Conservation (phyloP, 1,140 invertebrate species). For the Leptopilina clavipes region DNA sequence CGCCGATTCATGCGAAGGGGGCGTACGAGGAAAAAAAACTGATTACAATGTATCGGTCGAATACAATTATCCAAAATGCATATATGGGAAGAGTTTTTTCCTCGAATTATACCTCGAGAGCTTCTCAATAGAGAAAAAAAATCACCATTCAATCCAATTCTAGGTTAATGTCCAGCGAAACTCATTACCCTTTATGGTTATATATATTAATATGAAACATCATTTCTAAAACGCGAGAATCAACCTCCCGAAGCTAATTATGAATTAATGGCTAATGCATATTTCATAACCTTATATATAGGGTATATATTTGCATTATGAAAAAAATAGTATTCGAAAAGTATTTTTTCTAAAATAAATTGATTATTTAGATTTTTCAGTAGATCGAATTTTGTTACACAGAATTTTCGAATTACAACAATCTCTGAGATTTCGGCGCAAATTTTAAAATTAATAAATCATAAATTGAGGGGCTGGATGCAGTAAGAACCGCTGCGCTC, state of each 20-base stretch:
- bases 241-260: background rate
- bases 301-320: background rate
- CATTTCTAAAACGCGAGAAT: conserved; percentile 25
- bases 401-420: too few relatives aligned
- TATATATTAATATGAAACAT: background rate
- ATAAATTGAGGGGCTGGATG: too few relatives aligned
- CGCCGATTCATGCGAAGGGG: conserved; percentile 2
- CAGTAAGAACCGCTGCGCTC: too few relatives aligned
- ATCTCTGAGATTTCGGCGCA: too few relatives aligned
- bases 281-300: conserved; percentile 1
- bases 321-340: too few relatives aligned
- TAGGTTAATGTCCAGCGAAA: conserved; percentile 28
- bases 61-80: conserved; percentile 26
- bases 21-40: conserved; percentile 13
- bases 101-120: background rate
- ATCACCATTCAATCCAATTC: conserved; percentile 23
- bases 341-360: too few relatives aligned
- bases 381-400: too few relatives aligned
- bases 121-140: background rate
- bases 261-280: conserved; percentile 23
- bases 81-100: background rate
- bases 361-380: too few relatives aligned
- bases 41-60: conserved; percentile 16
- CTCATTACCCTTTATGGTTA: conserved; percentile 16
- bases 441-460: too few relatives aligned